Evolutionary conservation across 64 coral and sea anemone species (phyloP).

Genomic region (Dendrophyllia cribrosa): DNA sequence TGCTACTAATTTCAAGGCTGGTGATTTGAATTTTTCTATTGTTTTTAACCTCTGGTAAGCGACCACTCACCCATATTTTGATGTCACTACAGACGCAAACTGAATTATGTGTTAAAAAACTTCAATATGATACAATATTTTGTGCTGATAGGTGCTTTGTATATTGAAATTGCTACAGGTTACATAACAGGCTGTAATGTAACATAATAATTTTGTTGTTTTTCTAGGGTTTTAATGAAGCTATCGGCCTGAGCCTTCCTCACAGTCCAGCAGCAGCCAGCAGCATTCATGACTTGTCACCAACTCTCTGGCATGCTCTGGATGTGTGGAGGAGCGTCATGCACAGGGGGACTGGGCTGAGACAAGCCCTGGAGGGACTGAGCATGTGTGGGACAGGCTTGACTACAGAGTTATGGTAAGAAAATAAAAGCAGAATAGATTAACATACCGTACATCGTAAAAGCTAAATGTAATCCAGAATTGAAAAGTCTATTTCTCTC

Average conservation of each 20-base stretch:
- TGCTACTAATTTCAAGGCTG: too few species aligned
- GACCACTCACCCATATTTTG: too few species aligned
- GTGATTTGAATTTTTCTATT: too few species aligned
- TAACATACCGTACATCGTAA: too few species aligned
- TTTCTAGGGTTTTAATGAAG: conserved; percentile 27
- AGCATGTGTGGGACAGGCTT: conserved; percentile 80
- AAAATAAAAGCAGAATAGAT: background rate
- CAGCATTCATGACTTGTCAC: conserved; percentile 82
- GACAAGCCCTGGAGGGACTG: conserved; percentile 84
- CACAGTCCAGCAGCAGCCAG: conserved; percentile 42
- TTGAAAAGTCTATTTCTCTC: background rate
- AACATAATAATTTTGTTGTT: background rate
- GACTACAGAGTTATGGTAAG: conserved; percentile 83
- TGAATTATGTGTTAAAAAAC: too few species aligned
- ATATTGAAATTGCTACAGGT: too few species aligned
- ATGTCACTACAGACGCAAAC: too few species aligned
- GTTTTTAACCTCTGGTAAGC: too few species aligned
- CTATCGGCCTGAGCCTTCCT: background rate
- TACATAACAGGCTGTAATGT: too few species aligned
- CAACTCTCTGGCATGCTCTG: conserved; percentile 90
- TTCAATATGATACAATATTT: too few species aligned
- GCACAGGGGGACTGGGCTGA: conserved; percentile 82
- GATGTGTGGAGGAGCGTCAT: conserved; percentile 88
- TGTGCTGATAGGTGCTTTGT: too few species aligned
- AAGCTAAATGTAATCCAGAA: too few species aligned